Base-by-base conservation (phyloP, 2,797 vertebrate genomes). In the Crocidura indochinensis region DNA sequence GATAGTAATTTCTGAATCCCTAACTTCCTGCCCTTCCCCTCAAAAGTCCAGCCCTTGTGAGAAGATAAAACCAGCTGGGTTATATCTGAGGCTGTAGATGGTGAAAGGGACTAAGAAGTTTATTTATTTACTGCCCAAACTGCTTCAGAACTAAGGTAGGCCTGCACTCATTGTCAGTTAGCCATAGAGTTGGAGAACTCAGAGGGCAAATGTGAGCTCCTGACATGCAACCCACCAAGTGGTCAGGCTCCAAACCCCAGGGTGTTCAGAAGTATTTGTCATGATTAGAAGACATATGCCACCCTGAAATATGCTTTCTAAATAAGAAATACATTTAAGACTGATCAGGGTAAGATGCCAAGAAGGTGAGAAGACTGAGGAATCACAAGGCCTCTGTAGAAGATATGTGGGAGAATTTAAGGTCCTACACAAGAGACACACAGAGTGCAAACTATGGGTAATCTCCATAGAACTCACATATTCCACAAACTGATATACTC, bases 241-340 rank as follows among this genome's bases (percentile, higher is more conserved):
- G 60, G 87, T 88, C 51, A 72, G 56, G 46, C 29, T 71, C 46
- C 27, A 90, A 80, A 83, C 46, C 83, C 75, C 79, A 93, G 14
- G 8, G 53, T 83, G 38, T 76, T 85, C 71, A 10, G 24, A 72
- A 89, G 53, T 47, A 65, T 83, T 73, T 93, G 46, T 81, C 87
- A 80, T 24, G 51, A 24, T 47, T 77, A 46, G 75, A 24, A 90
- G 53, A 91, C 31, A 77, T 1, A 2, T 84, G 24, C 75, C 90
- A 82, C 56, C 72, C 56, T 88, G 20, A 93, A 93, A 88, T 90
- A 27, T 44, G 65, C 92, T 84, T 95, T 27, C 83, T 85, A 60
- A 31, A 44, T 76, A 38, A 84, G 12, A 83, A 8, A 6, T 17
- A 83, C 81, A 76, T 67, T 64, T 73, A 78, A n/a, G 22, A 38